Percentiles rank a stretch among this genome's conserved stretches.
phyloP scores from a whole-genome alignment of 2,113 vertebrate genomes.

The Petromus typicus region DNA sequence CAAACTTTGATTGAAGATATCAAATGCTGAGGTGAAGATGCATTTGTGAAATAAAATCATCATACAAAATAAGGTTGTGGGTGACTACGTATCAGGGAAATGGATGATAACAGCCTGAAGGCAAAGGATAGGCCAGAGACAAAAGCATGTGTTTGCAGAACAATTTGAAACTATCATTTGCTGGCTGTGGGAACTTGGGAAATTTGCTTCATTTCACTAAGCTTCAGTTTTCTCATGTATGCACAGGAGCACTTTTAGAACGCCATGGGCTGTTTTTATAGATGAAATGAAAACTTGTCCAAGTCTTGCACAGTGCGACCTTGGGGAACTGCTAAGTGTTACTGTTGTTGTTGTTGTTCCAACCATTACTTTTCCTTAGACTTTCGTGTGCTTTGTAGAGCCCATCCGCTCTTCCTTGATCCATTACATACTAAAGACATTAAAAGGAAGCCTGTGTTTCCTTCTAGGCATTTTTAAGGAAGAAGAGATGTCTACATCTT shows the following conservation, averaged over 20 bases:
- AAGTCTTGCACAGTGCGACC: rapidly evolving
- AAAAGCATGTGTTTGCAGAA: neutral
- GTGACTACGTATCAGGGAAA: neutral
- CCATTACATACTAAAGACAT: neutral
- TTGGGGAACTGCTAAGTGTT: neutral
- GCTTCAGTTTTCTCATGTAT: neutral
- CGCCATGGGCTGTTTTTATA: neutral
- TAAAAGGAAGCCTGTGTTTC: neutral
- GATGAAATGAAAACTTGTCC: neutral
- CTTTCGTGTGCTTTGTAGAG: neutral
- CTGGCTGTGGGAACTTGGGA: neutral
- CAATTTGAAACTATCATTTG: neutral
- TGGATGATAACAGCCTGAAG: neutral
- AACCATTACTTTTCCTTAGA: neutral
- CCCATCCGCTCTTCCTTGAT: neutral
- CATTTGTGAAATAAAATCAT: neutral
- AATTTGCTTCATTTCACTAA: neutral
- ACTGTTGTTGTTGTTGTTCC: rapidly evolving
- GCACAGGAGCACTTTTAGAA: neutral
- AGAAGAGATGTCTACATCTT: neutral
- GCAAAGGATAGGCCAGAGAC: rapidly evolving
- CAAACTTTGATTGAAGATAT: neutral
- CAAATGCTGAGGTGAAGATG: neutral
- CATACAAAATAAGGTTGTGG: rapidly evolving
- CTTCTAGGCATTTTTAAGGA: neutral